Evolutionary conservation across 2,797 vertebrate species (phyloP).

Genomic region (Schizopygopsis malacanthus): DNA sequence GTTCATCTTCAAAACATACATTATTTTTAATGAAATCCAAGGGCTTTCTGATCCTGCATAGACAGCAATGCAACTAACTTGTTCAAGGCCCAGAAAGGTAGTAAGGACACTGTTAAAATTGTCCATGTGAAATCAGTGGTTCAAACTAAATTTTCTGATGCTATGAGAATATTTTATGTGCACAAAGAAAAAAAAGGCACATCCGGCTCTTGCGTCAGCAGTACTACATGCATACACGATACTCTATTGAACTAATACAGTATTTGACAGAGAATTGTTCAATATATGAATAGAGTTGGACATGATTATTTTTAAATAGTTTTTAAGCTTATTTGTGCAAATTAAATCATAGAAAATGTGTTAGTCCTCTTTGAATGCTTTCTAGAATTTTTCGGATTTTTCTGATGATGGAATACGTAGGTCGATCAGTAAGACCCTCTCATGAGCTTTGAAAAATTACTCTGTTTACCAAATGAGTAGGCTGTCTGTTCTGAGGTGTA

Average conservation of each 20-base stretch:
- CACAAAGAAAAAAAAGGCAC: too few relatives aligned
- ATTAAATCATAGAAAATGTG: not conserved
- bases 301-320: not conserved
- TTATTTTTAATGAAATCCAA: not conserved
- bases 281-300: not conserved
- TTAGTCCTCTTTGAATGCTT: not conserved
- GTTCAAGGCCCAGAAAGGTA: not conserved
- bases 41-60: not conserved
- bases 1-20: not conserved
- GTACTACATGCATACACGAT: too few relatives aligned
- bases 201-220: too few relatives aligned
- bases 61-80: not conserved
- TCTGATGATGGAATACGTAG: not conserved
- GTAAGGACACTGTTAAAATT: not conserved
- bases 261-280: not conserved
- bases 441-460: conserved; percentile 21
- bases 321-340: not conserved
- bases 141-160: too few relatives aligned
- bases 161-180: too few relatives aligned
- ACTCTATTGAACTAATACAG: too few relatives aligned
- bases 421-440: not conserved
- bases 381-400: not conserved
- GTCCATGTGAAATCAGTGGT: not conserved
- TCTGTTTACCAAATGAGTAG: conserved; percentile 39
- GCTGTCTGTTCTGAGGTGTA: conserved; percentile 40